Base-by-base conservation (phyloP, 2,888 invertebrate genomes). In the Phanerotoma sp. region DNA sequence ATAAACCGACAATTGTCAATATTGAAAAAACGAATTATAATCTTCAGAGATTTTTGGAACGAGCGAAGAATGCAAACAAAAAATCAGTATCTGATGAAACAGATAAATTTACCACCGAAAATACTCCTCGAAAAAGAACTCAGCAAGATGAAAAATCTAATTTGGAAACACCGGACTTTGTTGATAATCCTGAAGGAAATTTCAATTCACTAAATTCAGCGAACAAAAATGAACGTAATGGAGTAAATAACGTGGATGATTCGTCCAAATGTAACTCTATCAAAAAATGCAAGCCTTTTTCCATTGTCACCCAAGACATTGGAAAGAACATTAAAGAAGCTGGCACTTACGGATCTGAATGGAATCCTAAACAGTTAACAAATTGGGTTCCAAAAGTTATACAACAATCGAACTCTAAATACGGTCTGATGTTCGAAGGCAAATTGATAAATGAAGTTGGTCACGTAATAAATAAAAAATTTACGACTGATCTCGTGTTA, bases 381-480 rank as follows among this genome's bases (percentile, higher is more conserved):
- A 50, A 62, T 40, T 76, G 75, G 75, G 44, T 54, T n/a, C 72
- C 74, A 4, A 61, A 41, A 21, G 65, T 76, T 5, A 25, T 64
- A 7, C 51, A 48, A 16, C 51, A 58, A 25, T 47, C 59, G 2
- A 53, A 62, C 5, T 49, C 37, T 13, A 55, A 62, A 16, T 66
- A 58, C 22, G 54, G 58, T 33, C 65, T 76, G 50, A 54, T 61
- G 35, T 75, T 73, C 51, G 64, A 70, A 51, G 75, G 75, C 37
- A 70, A 65, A 52, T 62, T 76, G 30, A 38, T 73, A 4, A 74
- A 74, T 52, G 70, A 72, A 40, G 65, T 63, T 60, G 71, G 67
- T 11, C 67, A 71, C 30, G 25, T 69, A 47, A 49, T 65, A 0
- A 28, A 64, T 18, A 68, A 62, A 46, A 70, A 64, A 22, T 72